Conservation (phyloP, 2,888 invertebrate species). For the Incurvaria masculella region DNA sequence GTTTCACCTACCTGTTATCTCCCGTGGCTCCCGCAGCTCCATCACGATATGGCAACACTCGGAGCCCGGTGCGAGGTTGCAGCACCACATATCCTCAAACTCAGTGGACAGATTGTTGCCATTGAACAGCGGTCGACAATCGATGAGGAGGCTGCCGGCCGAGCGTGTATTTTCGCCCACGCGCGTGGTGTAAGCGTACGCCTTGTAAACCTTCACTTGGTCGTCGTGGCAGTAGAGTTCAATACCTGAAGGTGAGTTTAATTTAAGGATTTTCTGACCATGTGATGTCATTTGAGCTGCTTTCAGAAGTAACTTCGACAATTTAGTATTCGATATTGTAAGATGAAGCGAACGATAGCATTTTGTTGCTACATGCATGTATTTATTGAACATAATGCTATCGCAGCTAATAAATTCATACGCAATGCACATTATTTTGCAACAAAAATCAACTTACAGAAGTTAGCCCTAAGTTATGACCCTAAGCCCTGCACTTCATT, state of each 20-base stretch:
- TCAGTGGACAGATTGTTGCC: slow-evolving; percentile 67
- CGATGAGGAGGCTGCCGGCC: slow-evolving; percentile 24
- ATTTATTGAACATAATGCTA: no score
- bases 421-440: no score
- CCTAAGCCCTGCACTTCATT: no score
- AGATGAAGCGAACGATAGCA: no score
- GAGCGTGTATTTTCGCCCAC: slow-evolving; percentile 25
- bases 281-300: no score
- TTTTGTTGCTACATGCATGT: no score
- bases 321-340: no score
- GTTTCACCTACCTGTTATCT: slow-evolving; percentile 45
- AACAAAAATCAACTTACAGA: no score
- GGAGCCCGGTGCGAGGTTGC: slow-evolving; percentile 31
- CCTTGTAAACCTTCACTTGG: slow-evolving; percentile 28
- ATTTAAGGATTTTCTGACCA: no score
- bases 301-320: no score
- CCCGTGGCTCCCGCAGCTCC: slow-evolving; percentile 32
- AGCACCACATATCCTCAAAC: slow-evolving; percentile 65
- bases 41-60: slow-evolving; percentile 40
- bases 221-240: slow-evolving; percentile 39
- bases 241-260: slow-evolving; percentile 51
- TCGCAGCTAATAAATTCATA: no score
- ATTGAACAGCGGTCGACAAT: slow-evolving; percentile 59
- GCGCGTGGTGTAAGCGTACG: slow-evolving; percentile 33
- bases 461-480: no score